Conservation (phyloP, 2,888 invertebrate species). For the Parnassius apollo region DNA sequence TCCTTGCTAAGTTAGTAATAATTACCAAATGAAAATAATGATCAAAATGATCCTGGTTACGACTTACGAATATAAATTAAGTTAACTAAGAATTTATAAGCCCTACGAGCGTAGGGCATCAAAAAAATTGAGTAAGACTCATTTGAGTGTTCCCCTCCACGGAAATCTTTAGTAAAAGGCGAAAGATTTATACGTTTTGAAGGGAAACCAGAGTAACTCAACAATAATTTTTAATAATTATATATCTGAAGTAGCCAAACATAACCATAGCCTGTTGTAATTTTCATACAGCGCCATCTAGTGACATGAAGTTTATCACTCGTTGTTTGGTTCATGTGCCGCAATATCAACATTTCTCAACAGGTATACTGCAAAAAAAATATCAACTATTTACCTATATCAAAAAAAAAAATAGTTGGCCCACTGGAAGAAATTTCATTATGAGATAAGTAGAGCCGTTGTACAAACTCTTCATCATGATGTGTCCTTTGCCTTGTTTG, state of each 20-base stretch:
- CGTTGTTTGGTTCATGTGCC: too few species aligned
- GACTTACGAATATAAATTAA: neutral
- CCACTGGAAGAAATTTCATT: too few species aligned
- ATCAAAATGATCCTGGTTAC: too few species aligned
- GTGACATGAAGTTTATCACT: neutral
- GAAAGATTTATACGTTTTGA: constrained; percentile 83
- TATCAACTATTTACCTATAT: too few species aligned
- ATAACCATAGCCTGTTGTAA: neutral
- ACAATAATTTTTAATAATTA: constrained; percentile 34
- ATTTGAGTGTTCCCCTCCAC: constrained; percentile 83
- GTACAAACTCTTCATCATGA: too few species aligned
- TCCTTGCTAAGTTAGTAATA: too few species aligned
- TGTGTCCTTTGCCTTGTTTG: too few species aligned
- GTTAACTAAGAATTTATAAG: neutral
- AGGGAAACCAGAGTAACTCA: constrained; percentile 76
- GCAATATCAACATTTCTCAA: too few species aligned
- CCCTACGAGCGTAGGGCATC: constrained; percentile 16
- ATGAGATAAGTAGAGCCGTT: too few species aligned
- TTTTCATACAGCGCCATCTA: neutral
- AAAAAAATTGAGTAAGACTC: constrained; percentile 16
- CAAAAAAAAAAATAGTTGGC: too few species aligned
- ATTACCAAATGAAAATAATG: too few species aligned
- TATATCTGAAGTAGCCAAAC: neutral
- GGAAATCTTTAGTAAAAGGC: constrained; percentile 91
- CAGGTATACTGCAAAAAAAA: too few species aligned